Base-by-base conservation (phyloP, 1,140 invertebrate species). In the Drosophila persimilis region DNA sequence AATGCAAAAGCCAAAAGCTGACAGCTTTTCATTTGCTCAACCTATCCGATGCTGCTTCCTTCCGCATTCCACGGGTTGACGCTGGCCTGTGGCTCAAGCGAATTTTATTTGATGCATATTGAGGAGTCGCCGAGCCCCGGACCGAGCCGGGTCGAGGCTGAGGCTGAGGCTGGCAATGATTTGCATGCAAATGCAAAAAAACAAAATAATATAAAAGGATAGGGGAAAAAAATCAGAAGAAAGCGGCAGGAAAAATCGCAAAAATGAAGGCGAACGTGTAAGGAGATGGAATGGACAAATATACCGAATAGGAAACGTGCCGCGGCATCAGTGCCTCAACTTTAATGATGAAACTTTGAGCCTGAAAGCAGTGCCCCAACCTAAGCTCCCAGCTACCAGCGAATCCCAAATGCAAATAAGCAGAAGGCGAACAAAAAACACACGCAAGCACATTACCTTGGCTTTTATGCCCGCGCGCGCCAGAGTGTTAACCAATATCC, bases 301-400 rank as follows among this genome's bases (percentile, higher is more conserved):
- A 59, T 35, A 52, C 22, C 47, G 46, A 26, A 60, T 75, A 80
- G 45, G 35, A 59, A 71, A 80, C 77, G 77, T 80, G 77, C 64
- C 48, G 9, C 24, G 31, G 72, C 72, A 76, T 76, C 47, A 65
- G 22, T 31, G 53, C 6, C 11, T 22, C 57, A 81, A 88, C 59
- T 88, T 85, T 85, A 74, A 83, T 88, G 67, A 81, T 60, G 62
- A 88, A 88, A 85, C 64, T 80, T 73, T 65, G 13, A 65, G 63
- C 39, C 29, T 7, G 29, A 35, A 35, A 11, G 31, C 11, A 39
- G 3, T 13, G 35, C 11, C 35, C 4, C 11, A 26, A 50, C 17
- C 58, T 56, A 43, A 59, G 67, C 53, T 63, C n/a, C 50, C n/a
- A 13, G 26, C 56, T 13, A 22, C 22, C 35, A 22, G 11, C 41